Base-by-base conservation (phyloP, 2,888 invertebrate species). In the Piscicola geometra region DNA sequence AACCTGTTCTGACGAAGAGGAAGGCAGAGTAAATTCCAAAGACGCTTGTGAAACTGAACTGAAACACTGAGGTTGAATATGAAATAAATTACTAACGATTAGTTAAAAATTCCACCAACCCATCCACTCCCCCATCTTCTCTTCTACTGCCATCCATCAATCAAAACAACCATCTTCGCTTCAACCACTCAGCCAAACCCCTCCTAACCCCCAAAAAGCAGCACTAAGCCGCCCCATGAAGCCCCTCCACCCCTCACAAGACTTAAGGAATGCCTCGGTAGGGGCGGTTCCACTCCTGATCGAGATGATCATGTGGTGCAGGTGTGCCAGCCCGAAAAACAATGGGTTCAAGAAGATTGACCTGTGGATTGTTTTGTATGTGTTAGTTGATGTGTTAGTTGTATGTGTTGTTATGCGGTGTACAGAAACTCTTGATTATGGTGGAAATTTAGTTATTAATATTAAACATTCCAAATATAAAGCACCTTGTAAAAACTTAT, bases 1-100 rank as follows among this genome's bases (percentile, higher is more conserved):
- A 75, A 84, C 94, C 94, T 81, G 95, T 96, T 84, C 92, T 90
- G 15, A 92, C 88, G 86, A 95, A 94, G 70, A 96, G 86, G 84
- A 90, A 94, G n/a, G 95, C 92, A 5, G 95, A 94, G 85, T 97
- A 97, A 70, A 91, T 91, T 77, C 96, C 97, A 87, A 97, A 97
- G 71, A 96, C 85, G 74, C 93, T 93, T 1, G 97, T 96, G 83
- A 94, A 96, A 0, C 89, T 87, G 83, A 94, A 92, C 85, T 97
- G 96, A 84, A 95, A 93, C 73, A 83, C 85, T 85, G 81, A 79
- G 81, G 82, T 18, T n/a, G n/a, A n/a, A n/a, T n/a, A n/a, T n/a
- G n/a, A n/a, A n/a, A n/a, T n/a, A n/a, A n/a, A n/a, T n/a, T n/a
- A n/a, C n/a, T n/a, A n/a, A n/a, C n/a, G n/a, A n/a, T n/a, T n/a